phyloP scores from a whole-genome alignment of 2,113 vertebrate species.

The Strigops habroptila region DNA sequence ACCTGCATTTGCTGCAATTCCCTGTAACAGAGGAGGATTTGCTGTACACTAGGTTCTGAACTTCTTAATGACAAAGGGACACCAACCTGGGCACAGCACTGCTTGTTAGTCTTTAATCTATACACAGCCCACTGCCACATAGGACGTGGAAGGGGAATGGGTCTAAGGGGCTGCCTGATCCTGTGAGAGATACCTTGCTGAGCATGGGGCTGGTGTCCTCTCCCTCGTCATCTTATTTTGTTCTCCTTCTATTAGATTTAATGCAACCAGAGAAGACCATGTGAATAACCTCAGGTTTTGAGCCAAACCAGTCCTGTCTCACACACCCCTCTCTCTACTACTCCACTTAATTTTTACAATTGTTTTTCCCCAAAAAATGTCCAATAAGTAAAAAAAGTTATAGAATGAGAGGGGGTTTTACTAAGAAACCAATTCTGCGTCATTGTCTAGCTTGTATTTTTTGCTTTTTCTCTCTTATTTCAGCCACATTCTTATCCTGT shows the following conservation, averaged over 20 bases:
- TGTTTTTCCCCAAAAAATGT: not conserved
- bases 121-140: accelerated
- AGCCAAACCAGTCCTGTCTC: not conserved
- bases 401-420: not conserved
- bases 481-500: not conserved
- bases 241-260: not conserved
- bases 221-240: not conserved
- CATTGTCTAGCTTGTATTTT: not conserved
- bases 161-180: accelerated
- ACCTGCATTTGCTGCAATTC: not conserved
- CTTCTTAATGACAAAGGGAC: not conserved
- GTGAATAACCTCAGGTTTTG: not conserved
- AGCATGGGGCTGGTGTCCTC: not conserved
- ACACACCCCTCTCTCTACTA: not conserved
- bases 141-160: not conserved
- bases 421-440: not conserved
- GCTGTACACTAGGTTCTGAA: not conserved
- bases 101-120: not conserved
- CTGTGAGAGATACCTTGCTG: not conserved
- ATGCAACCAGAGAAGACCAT: not conserved
- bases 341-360: not conserved
- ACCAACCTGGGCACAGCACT: not conserved
- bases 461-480: not conserved
- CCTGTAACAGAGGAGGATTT: not conserved
- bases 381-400: not conserved